Evolutionary conservation across 2,797 vertebrate genomes (phyloP), one percentile per base, ranked within the genome.

Genomic region (Falco berigora): DNA sequence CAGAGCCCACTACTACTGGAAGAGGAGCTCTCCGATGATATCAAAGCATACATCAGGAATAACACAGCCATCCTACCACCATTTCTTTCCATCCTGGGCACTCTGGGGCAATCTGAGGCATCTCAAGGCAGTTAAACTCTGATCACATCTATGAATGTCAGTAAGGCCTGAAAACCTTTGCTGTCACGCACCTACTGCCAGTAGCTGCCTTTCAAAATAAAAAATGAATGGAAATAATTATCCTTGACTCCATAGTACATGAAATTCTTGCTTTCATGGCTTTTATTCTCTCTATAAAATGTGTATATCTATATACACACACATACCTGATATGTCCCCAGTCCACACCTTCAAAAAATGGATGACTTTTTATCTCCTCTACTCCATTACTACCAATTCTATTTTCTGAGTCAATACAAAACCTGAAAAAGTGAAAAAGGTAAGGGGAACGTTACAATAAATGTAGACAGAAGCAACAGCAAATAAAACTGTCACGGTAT

Each of bases 251-350:
- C 13, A 20, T 0, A 69, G 11, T 23, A 14, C 55, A 59, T 7
- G 1, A 59, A 88, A 63, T 73, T 49, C 40, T 66, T 85, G 34
- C 58, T 69, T 85, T 71, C 44, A 17, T 22, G 30, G 42, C 24
- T 83, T 91, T 79, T 44, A 25, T 38, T 73, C 40, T 76, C 28
- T 28, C 42, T 59, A 15, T 16, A 82, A 91, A 71, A 63, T 2
- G 5, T 22, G 14, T 42, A 42, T 56, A 5, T 44, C 2, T 47
- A 38, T 22, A 32, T 15, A 19, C 27, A 22, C 98, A 99, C 99
- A 19, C 32, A 22, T 98, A 99, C 99, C 99, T 99, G 98, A 99
- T 99, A 95, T 99, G 99, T 42, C 99, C 99, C 99, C 99, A 99
- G 98, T 99, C 99, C 36, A 99, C 99, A 1, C 98, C 98, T 98